These are phyloP conservation scores for Sardina pilchardus DNA, from an alignment of 2,113 vertebrate genomes.

Conservation along the genomic window DNA sequence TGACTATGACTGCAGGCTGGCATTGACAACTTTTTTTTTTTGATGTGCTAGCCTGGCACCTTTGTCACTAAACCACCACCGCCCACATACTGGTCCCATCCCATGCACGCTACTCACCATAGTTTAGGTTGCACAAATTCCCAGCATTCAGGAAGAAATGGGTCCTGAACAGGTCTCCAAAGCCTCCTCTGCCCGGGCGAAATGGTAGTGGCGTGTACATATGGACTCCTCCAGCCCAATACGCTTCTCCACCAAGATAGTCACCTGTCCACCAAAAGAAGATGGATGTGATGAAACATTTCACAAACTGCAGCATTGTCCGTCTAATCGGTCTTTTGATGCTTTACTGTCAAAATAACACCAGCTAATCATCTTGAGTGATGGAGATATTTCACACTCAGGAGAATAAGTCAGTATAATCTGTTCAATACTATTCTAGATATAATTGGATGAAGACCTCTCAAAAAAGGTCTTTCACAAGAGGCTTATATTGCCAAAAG, in stretches of 20 bases:
- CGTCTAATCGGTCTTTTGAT: not conserved
- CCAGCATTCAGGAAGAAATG: constrained; percentile 98
- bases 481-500: not conserved
- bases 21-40: no score
- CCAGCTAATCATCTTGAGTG: not conserved
- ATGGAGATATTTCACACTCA: not conserved
- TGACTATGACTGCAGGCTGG: no score
- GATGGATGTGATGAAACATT: not conserved
- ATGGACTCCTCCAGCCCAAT: constrained; percentile 93
- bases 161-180: constrained; percentile 93
- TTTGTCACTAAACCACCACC: no score
- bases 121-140: constrained; percentile 96
- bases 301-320: not conserved
- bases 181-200: constrained; percentile 87
- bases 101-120: constrained; percentile 73
- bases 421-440: not conserved
- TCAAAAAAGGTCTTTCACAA: not conserved
- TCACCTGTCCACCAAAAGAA: constrained; percentile 75
- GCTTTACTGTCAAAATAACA: not conserved
- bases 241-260: constrained; percentile 92
- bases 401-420: not conserved
- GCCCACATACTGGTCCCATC: not conserved
- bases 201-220: constrained; percentile 95
- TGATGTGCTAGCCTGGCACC: no score
- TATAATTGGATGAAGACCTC: not conserved